phyloP scores from a whole-genome alignment of 2,113 vertebrate species.

The Manacus vitellinus region DNA sequence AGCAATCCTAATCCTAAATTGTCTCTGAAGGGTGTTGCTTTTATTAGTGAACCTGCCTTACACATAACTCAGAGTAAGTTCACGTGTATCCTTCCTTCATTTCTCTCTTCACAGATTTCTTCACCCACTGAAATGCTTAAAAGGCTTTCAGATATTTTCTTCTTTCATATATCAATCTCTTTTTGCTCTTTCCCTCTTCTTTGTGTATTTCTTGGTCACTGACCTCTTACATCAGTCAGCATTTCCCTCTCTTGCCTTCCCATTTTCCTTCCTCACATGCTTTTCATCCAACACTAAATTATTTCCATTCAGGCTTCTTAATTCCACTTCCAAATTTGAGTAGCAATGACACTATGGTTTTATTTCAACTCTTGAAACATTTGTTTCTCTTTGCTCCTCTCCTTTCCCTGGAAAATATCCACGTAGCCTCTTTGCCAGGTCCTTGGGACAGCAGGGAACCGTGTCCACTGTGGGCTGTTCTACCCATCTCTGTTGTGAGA shows the following conservation, averaged over 20 bases:
- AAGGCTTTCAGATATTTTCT: not conserved
- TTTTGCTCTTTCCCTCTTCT: not conserved
- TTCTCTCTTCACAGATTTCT: not conserved
- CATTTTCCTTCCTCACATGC: not conserved
- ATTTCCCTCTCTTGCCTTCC: not conserved
- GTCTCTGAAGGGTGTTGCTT: not conserved
- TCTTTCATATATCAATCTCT: not conserved
- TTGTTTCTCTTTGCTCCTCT: not conserved
- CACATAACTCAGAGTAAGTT: not conserved
- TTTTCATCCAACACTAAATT: not conserved
- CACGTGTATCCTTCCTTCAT: not conserved
- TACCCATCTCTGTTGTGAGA: rapidly evolving
- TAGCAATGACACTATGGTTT: not conserved
- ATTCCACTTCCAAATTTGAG: not conserved
- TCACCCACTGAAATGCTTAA: not conserved
- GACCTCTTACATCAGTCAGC: not conserved
- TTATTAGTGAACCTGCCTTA: not conserved
- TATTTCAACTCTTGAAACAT: not conserved
- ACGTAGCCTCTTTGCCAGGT: not conserved
- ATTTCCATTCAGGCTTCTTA: not conserved
- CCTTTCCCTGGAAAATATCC: not conserved
- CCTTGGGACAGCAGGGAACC: not conserved
- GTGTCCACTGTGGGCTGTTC: not conserved
- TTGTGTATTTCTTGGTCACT: not conserved
- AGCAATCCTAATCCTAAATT: not conserved